Base-by-base conservation (phyloP, 2,888 invertebrate species). In the Watsonalla cultraria region DNA sequence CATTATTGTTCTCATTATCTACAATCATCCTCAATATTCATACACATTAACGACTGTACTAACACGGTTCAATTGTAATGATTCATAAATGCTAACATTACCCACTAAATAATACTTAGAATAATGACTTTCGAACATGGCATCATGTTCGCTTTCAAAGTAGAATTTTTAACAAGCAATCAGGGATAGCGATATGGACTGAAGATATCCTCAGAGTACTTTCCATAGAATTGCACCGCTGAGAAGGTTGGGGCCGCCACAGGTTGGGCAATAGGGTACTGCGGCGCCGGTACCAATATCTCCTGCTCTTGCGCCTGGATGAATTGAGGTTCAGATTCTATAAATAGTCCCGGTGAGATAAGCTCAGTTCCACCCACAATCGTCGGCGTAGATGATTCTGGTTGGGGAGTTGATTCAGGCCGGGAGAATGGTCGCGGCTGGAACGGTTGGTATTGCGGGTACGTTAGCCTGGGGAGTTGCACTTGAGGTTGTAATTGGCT, bases 181-280 rank as follows among this genome's bases (percentile, higher is more conserved):
- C 39, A 49, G 9, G 14, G 15, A 15, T 49, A 49, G 14, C 9
- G 9, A 15, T 49, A 49, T 33, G 37, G 13, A 2, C 34, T 7
- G 14, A 49, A 49, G 37, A 37, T 49, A 14, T 14, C 15, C 7
- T 80, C 76, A 0, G 87, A 85, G 33, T 72, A 84, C 59, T 85
- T 84, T 0, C 86, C 86, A 53, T 80, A 85, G 57, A 83, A 87
- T 54, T 86, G 87, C 6, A 86, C 78, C 7, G 83, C 69, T 0
- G 84, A 76, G 55, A 75, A 79, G 0, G 79, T 65, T 5, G 84
- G 80, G 2, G 72, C 54, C 4, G 66, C 65, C 5, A 61, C 62
- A 49, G 15, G 37, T 39, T 37, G 49, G 37, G 37, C 37, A 39
- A 9, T 37, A 42, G 42, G 42, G 37, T 37, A 39, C 9, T 35